Percentiles rank a stretch among this genome's conserved stretches.
Evolutionary conservation across 2,888 invertebrate genomes (phyloP).

Genomic region (Luffia ferchaultella): DNA sequence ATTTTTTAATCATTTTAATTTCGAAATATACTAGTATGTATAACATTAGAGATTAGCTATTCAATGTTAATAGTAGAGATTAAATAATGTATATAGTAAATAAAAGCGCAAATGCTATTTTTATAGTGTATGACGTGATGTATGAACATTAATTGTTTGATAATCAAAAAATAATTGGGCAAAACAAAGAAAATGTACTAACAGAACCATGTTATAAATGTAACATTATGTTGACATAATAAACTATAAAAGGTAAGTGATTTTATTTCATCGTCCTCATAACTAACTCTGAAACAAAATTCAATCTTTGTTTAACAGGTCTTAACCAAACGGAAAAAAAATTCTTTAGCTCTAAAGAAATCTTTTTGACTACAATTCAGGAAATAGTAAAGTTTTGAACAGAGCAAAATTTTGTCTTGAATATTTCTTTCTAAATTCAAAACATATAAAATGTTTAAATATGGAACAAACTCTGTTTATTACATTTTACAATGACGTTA

Average conservation of each 20-base stretch:
- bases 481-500: no score
- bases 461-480: no score
- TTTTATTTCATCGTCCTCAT: conserved; percentile 18
- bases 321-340: no score
- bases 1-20: neutral
- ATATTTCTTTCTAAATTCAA: no score
- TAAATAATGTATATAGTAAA: neutral
- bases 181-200: neutral
- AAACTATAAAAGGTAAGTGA: conserved; percentile 30
- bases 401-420: no score
- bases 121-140: conserved; percentile 28
- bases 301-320: no score
- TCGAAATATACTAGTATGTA: neutral
- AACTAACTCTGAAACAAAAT: no score
- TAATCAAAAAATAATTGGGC: neutral
- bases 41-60: neutral
- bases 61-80: neutral
- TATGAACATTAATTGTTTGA: no score
- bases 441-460: no score
- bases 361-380: no score
- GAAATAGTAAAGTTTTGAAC: no score
- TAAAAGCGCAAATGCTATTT: conserved; percentile 44
- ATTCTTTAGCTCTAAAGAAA: no score
- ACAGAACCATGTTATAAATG: neutral
- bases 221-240: conserved; percentile 37